Evolutionary conservation across 2,113 vertebrate species (phyloP), one percentile per base, ranked within the genome.

Genomic region (Nothocercus nigrocapillus): DNA sequence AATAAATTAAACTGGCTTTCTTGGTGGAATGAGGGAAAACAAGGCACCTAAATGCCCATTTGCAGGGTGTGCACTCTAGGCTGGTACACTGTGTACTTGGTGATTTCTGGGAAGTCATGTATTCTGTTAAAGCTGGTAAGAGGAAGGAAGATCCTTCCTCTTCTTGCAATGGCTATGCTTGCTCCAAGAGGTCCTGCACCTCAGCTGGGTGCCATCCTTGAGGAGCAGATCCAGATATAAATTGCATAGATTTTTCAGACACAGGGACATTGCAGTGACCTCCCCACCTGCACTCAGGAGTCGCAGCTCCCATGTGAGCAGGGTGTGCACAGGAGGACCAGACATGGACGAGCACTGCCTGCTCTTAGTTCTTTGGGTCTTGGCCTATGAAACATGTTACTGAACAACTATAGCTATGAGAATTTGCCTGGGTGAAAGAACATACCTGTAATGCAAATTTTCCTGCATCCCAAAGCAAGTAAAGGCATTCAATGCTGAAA

Each of bases 201-300:
- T 56, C 44, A 28, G 54, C 25, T 25, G 34, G 38, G 3, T 11
- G 5, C 17, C 27, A 88, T 34, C 72, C 53, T 18, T 17, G 42
- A 68, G 73, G 49, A 81, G 22, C 1, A 0, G n/a, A 44, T 59
- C 15, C 18, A 45, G 47, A 10, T 16, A 74, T 34, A 68, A 87
- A 74, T 12, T 32, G 49, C 20, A 1, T 10, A 17, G 0, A 0
- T n/a, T 6, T 30, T 56, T 11, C 54, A 22, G 44, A 61, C 1
- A 4, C 27, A 66, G 69, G 20, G 15, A 5, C 0, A 0, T 13
- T 63, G 45, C 13, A 22, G 18, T 36, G 20, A 10, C 28, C 7
- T 68, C 19, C 34, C 62, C 76, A 22, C 40, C 81, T 73, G 88
- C 47, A 19, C 17, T 9, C 1, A 2, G 30, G 66, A 34, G 4